A percentile compares a stretch with the other conserved stretches of the same genome.
phyloP scores from a whole-genome alignment of 2,113 vertebrate species.

The Macquaria australasica region DNA sequence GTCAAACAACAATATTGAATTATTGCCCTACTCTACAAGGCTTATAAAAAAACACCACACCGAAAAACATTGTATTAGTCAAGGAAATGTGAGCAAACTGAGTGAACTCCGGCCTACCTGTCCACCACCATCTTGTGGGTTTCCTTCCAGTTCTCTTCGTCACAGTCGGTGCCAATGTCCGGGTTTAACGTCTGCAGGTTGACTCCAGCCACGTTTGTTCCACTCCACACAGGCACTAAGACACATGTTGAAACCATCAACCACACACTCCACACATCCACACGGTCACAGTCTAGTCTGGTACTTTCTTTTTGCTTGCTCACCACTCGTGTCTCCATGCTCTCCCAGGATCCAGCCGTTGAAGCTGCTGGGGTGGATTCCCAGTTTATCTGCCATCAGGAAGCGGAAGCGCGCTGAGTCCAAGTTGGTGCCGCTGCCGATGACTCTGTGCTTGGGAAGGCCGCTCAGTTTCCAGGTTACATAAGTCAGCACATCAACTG shows the following conservation, averaged over 20 bases:
- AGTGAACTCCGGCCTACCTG: conserved; percentile 83
- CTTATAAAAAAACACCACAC: neutral
- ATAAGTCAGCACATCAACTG: conserved; percentile 97
- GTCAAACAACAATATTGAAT: neutral
- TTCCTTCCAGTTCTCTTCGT: conserved; percentile 94
- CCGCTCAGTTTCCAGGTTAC: conserved; percentile 98
- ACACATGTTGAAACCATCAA: conserved; percentile 14
- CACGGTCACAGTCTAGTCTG: neutral
- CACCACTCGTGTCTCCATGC: conserved; percentile 97
- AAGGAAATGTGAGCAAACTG: neutral
- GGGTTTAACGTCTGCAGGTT: conserved; percentile 93
- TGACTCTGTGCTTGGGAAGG: conserved; percentile 93
- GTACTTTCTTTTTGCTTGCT: conserved; percentile 52
- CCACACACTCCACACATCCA: neutral
- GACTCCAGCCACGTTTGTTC: conserved; percentile 95
- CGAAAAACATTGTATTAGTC: neutral
- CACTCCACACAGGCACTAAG: conserved; percentile 96
- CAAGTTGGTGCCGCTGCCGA: conserved; percentile 97
- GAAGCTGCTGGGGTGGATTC: conserved; percentile 93
- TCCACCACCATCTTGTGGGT: conserved; percentile 95
- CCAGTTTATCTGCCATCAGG: conserved; percentile 92
- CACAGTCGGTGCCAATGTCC: conserved; percentile 89
- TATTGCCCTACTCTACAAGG: neutral
- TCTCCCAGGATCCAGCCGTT: conserved; percentile 97
- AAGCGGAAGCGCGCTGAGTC: conserved; percentile 96